Evolutionary conservation across 2,888 invertebrate genomes (phyloP), one percentile per base, ranked within the genome.

Genomic region (Hymenopus coronatus): DNA sequence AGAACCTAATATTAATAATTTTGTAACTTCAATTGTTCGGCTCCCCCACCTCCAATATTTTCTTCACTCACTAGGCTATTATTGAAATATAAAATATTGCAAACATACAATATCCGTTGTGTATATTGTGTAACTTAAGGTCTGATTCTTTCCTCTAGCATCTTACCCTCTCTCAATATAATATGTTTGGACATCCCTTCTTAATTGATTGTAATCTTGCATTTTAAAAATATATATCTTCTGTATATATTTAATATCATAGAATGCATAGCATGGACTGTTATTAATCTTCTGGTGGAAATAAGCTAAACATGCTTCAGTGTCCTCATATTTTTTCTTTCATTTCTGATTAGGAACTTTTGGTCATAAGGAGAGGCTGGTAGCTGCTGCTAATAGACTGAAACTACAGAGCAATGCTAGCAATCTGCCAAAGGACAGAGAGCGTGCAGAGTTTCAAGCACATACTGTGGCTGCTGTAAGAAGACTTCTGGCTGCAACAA

Each of bases 401-500:
- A 89, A 89, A 54, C n/a, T 46, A 15, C 40, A 84, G 20, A n/a
- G 9, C 46, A 87, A 28, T 82, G 86, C 83, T n/a, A 84, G 40
- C 20, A 82, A 28, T 33, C 27, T 87, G 82, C 82, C 89, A 28
- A 89, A 88, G 82, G 87, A 87, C 46, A 83, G 82, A 40, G 46
- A 6, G 6, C 84, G 88, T 46, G 88, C 84, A 25, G 84, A 88
- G 83, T 85, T 92, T 33, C 91, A 91, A 25, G 90, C 91, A 20
- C 90, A 85, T 40, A 91, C 92, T 7, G 91, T 92, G 8, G 91
- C 91, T n/a, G 91, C 92, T 14, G 92, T 92, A 0, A 90, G 91
- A 83, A 90, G 90, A n/a, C 90, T 91, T 27, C 90, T 92, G 6
- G 91, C 91, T 82, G 90, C 91, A 20, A 91, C 92, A 33, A 91